Conservation (phyloP, 2,113 vertebrate species). For the Castor canadensis region DNA sequence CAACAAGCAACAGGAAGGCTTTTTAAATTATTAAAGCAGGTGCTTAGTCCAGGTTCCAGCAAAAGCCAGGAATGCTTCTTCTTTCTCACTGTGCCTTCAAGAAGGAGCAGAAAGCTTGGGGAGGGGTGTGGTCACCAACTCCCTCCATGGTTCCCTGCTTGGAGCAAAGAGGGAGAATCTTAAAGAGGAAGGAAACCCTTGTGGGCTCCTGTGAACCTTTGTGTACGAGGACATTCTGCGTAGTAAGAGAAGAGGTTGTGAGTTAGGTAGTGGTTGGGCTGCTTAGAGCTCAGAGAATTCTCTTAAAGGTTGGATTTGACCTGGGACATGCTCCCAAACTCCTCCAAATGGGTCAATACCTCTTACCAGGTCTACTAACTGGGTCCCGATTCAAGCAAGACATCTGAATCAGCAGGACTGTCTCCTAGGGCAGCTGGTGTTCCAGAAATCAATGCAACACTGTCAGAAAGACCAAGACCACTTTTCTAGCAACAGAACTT, state of each 20-base stretch:
- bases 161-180: no score
- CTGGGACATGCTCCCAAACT: not conserved
- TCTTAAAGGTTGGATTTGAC: not conserved
- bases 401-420: no score
- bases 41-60: not conserved
- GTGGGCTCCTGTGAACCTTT: not conserved
- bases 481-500: not conserved
- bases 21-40: not conserved
- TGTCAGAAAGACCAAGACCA: not conserved
- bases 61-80: not conserved
- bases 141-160: not conserved
- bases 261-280: rapidly evolving
- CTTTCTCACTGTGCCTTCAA: not conserved
- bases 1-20: not conserved
- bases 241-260: not conserved
- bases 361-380: rapidly evolving
- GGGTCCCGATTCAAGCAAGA: not conserved
- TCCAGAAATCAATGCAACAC: rapidly evolving
- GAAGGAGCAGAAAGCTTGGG: not conserved
- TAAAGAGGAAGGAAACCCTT: not conserved
- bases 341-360: no score
- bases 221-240: not conserved
- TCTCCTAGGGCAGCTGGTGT: not conserved
- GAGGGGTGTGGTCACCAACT: not conserved
- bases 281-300: not conserved